Percentiles rank a stretch among this genome's conserved stretches.
Conservation (phyloP, 1,140 invertebrate species). For the Lepidurus apus region DNA sequence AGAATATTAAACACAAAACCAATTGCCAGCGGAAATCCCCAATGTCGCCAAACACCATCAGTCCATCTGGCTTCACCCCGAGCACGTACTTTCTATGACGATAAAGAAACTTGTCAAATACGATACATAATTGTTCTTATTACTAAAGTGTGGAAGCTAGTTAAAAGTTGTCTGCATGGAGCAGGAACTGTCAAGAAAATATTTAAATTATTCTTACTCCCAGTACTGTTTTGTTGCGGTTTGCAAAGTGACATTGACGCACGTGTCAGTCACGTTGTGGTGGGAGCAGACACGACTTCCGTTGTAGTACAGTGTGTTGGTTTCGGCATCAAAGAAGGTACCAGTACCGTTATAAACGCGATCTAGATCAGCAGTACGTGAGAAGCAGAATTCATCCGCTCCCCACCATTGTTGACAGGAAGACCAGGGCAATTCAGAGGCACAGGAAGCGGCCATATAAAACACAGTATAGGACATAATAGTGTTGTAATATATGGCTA, state of each 20-base stretch:
- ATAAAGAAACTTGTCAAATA: not conserved
- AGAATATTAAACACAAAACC: conserved; percentile 45
- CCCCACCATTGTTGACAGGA: conserved; percentile 39
- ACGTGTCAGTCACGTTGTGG: conserved; percentile 32
- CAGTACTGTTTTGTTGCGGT: conserved; percentile 43
- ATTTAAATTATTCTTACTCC: conserved; percentile 40
- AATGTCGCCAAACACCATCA: conserved; percentile 34
- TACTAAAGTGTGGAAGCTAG: not conserved
- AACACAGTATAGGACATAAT: conserved; percentile 71
- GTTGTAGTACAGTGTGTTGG: conserved; percentile 24
- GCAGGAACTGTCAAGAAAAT: conserved; percentile 25
- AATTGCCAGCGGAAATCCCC: conserved; percentile 40
- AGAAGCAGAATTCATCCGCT: conserved; percentile 38
- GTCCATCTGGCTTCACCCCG: conserved; percentile 35
- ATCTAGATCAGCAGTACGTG: conserved; percentile 29
- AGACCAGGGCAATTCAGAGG: conserved; percentile 58
- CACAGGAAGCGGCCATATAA: conserved; percentile 63
- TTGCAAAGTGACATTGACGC: conserved; percentile 41
- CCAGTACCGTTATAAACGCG: not conserved
- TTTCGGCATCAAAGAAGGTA: not conserved
- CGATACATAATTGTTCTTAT: not conserved
- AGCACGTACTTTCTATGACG: conserved; percentile 40
- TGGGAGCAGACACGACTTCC: conserved; percentile 5
- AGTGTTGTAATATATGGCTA: conserved; percentile 73
- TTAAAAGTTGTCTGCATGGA: not conserved